phyloP scores from a whole-genome alignment of 2,113 vertebrate species.

The Phaetusa simplex region DNA sequence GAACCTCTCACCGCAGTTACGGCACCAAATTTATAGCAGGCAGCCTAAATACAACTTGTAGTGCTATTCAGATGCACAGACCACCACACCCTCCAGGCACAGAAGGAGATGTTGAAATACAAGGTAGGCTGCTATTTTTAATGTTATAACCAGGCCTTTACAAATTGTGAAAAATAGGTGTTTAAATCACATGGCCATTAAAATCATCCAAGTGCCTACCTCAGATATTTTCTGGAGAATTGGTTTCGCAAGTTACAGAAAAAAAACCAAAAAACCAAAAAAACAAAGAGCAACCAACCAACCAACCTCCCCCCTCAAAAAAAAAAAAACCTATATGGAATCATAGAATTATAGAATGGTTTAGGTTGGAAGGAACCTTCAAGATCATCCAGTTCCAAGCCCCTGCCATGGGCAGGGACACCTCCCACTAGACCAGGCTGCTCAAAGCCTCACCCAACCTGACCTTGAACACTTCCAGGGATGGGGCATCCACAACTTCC shows the following conservation, averaged over 20 bases:
- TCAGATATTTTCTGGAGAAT: background rate
- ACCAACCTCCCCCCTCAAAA: background rate
- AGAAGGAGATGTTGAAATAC: background rate
- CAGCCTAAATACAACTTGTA: background rate
- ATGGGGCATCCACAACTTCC: no score
- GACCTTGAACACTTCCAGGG: no score
- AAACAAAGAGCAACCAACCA: background rate
- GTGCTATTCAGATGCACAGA: background rate
- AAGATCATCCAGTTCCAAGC: no score
- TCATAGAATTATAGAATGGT: no score
- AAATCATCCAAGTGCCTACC: background rate
- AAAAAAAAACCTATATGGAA: background rate
- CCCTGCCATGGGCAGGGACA: no score
- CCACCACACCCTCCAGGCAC: fast-evolving
- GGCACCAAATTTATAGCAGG: background rate
- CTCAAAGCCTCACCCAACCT: no score
- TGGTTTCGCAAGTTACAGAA: background rate
- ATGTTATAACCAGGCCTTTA: background rate
- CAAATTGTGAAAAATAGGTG: background rate
- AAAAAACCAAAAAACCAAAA: background rate
- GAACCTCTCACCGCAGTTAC: background rate
- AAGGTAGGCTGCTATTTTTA: background rate
- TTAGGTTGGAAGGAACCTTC: no score
- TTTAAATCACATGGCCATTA: background rate
- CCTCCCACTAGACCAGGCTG: no score